Conservation (phyloP, 2,797 vertebrate genomes). For the Melanotaenia boesemani region DNA sequence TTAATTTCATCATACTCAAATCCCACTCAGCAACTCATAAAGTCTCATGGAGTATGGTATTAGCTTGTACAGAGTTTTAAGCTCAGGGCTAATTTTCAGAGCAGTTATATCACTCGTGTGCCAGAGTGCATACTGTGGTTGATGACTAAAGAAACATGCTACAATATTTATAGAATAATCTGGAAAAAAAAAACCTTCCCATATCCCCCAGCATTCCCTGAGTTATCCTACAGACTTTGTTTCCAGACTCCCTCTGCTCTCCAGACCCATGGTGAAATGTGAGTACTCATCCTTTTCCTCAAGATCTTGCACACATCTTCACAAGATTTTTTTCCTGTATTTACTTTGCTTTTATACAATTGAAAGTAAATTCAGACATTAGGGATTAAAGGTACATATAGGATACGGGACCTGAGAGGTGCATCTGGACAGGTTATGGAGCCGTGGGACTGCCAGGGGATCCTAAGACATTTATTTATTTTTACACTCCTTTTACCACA, state of each 20-base stretch:
- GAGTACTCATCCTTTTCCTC: no score
- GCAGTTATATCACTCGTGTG: conserved; percentile 34
- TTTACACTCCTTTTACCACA: no score
- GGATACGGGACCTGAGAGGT: no score
- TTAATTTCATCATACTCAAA: conserved; percentile 58
- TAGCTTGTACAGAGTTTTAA: conserved; percentile 52
- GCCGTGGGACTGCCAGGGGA: no score
- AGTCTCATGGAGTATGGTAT: conserved; percentile 53
- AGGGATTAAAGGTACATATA: no score
- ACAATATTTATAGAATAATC: conserved; percentile 44
- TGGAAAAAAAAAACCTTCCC: conserved; percentile 31
- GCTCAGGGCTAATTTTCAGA: conserved; percentile 31
- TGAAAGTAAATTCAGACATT: no score
- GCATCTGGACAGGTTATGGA: no score
- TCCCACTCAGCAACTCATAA: conserved; percentile 40
- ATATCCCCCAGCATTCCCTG: conserved; percentile 7
- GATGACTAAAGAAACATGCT: conserved; percentile 52
- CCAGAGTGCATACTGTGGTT: conserved; percentile 25
- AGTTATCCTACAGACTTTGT: conserved; percentile 60
- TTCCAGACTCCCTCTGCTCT: conserved; percentile 18
- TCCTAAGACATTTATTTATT: no score
- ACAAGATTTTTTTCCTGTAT: no score
- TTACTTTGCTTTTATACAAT: no score
- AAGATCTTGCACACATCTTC: no score
- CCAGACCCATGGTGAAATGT: conserved; percentile 13